A percentile compares a stretch with the other conserved stretches of the same genome.
phyloP scores from a whole-genome alignment of 2,113 vertebrate genomes.

The Erythrolamprus reginae region DNA sequence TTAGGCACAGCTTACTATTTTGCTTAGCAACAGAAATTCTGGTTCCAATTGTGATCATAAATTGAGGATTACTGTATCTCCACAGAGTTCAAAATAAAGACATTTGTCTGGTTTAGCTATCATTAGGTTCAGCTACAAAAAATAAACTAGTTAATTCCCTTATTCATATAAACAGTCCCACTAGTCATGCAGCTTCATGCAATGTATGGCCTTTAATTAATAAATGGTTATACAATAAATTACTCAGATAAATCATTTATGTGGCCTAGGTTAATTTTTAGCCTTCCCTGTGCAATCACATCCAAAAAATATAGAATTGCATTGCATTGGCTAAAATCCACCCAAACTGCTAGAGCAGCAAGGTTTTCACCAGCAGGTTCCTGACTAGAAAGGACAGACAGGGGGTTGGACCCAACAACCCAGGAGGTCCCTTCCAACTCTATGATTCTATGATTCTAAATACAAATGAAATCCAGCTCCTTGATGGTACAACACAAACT shows the following conservation, averaged over 20 bases:
- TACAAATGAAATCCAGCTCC: not conserved
- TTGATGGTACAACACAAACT: not conserved
- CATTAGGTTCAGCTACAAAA: not conserved
- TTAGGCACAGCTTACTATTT: not conserved
- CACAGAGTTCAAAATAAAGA: not conserved
- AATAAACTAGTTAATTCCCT: not conserved
- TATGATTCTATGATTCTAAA: too few relatives aligned
- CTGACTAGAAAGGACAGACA: not conserved
- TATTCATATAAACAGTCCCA: not conserved
- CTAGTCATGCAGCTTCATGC: not conserved
- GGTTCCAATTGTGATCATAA: not conserved
- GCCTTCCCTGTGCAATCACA: not conserved
- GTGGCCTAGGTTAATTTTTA: not conserved
- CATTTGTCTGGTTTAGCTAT: not conserved
- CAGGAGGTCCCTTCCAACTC: too few relatives aligned
- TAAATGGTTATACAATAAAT: not conserved
- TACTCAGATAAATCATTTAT: too few relatives aligned
- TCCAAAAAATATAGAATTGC: not conserved
- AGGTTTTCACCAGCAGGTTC: not conserved
- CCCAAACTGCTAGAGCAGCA: not conserved
- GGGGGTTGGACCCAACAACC: too few relatives aligned
- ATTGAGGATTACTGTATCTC: not conserved
- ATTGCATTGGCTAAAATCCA: not conserved
- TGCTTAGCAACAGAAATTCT: not conserved
- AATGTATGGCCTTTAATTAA: not conserved